Conservation (phyloP, 2,888 invertebrate genomes). For the Metallyticus violacea region DNA sequence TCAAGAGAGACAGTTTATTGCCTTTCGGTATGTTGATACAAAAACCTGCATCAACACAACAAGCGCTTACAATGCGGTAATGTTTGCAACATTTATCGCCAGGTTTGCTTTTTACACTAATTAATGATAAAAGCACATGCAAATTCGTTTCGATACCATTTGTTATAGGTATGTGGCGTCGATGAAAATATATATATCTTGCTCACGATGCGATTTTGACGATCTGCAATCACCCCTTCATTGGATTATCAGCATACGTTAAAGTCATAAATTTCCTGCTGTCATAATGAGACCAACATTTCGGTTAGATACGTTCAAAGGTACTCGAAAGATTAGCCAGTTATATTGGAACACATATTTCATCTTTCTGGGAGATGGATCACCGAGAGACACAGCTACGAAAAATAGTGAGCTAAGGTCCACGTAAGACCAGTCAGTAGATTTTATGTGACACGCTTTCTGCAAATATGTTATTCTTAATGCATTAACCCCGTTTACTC, state of each 20-base stretch:
- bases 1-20: no score
- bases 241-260: not conserved
- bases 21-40: no score
- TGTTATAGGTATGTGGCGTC: not conserved
- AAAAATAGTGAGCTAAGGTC: not conserved
- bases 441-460: no score
- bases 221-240: not conserved
- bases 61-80: no score
- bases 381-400: not conserved
- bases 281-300: not conserved
- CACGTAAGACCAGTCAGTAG: not conserved
- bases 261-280: not conserved
- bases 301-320: not conserved
- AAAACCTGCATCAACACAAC: no score
- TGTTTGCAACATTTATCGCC: no score
- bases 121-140: not conserved
- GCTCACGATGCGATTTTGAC: not conserved
- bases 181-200: no score
- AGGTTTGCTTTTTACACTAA: not conserved
- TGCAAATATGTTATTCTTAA: no score
- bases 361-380: not conserved
- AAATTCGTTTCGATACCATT: not conserved
- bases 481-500: no score
- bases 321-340: not conserved
- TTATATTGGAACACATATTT: not conserved